A percentile compares a stretch with the other conserved stretches of the same genome.
Evolutionary conservation across 2,888 invertebrate genomes (phyloP).

Genomic region (Petrolisthes manimaculis): DNA sequence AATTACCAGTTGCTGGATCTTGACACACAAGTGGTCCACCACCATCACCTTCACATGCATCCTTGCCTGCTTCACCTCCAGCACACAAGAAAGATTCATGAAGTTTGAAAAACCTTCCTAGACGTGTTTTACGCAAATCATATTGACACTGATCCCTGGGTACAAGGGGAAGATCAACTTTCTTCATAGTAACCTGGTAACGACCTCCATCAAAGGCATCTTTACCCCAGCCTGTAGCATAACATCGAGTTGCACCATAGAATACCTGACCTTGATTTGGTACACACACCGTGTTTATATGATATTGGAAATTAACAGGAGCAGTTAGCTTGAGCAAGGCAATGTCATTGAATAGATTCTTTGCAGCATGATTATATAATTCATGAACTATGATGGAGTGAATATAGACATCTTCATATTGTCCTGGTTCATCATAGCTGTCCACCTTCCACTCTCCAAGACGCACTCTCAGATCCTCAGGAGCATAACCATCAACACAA

Average conservation of each 20-base stretch:
- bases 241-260: constrained; percentile 58
- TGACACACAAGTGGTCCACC: constrained; percentile 65
- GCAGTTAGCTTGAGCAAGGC: constrained; percentile 63
- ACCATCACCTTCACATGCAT: constrained; percentile 77
- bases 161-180: constrained; percentile 81
- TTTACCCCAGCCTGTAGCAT: constrained; percentile 67
- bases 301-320: constrained; percentile 52
- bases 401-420: constrained; percentile 54
- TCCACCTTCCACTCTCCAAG: constrained; percentile 66
- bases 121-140: constrained; percentile 77
- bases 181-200: constrained; percentile 81
- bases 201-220: constrained; percentile 62
- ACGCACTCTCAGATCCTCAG: constrained; percentile 54
- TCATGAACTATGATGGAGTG: constrained; percentile 56
- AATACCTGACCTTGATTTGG: constrained; percentile 36
- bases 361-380: constrained; percentile 32
- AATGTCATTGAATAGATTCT: constrained; percentile 64
- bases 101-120: constrained; percentile 78
- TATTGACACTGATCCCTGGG: constrained; percentile 74
- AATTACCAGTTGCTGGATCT: constrained; percentile 43
- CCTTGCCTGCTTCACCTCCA: constrained; percentile 80
- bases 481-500: constrained; percentile 51
- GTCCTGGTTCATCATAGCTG: constrained; percentile 54
- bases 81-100: constrained; percentile 83
- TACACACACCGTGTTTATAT: constrained; percentile 66